Evolutionary conservation across 2,113 vertebrate genomes (phyloP).

Genomic region (Polypterus senegalus): DNA sequence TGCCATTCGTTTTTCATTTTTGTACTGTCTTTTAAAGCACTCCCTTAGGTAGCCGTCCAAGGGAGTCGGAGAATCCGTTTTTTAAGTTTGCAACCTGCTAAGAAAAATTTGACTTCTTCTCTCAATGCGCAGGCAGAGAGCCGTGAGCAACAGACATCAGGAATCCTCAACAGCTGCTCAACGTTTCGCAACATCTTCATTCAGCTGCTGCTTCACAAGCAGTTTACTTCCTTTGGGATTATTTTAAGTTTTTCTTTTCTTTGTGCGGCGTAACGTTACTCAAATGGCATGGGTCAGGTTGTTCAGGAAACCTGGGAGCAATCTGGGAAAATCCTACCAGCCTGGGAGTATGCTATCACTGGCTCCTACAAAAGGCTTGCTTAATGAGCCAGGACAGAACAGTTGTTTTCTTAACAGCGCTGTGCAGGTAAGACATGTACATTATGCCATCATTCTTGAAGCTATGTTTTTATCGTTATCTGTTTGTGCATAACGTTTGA

Average conservation of each 20-base stretch:
- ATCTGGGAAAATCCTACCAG: constrained; percentile 82
- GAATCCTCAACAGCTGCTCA: too few species aligned
- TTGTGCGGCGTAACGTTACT: constrained; percentile 26
- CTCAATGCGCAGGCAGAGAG: too few species aligned
- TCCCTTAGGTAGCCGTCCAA: constrained; percentile 2
- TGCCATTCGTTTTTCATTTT: constrained; percentile 16
- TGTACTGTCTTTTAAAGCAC: background rate
- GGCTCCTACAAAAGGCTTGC: constrained; percentile 86
- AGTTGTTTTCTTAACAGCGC: constrained; percentile 98
- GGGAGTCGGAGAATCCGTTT: too few species aligned
- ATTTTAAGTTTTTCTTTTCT: constrained; percentile 5
- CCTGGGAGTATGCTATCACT: constrained; percentile 88
- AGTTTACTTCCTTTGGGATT: too few species aligned
- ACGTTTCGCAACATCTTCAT: too few species aligned
- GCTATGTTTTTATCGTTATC: too few species aligned
- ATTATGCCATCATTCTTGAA: too few species aligned
- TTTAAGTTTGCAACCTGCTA: too few species aligned
- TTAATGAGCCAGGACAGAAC: constrained; percentile 94
- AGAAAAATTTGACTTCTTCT: too few species aligned
- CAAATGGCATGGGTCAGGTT: constrained; percentile 93
- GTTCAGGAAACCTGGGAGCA: constrained; percentile 74
- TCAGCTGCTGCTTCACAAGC: too few species aligned
- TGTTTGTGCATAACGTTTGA: too few species aligned
- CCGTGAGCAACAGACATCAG: too few species aligned
- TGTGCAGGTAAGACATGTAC: constrained; percentile 71